These are phyloP conservation scores for Gastrophysa polygoni DNA, from an alignment of 2,888 invertebrate genomes.

Conservation along the genomic window DNA sequence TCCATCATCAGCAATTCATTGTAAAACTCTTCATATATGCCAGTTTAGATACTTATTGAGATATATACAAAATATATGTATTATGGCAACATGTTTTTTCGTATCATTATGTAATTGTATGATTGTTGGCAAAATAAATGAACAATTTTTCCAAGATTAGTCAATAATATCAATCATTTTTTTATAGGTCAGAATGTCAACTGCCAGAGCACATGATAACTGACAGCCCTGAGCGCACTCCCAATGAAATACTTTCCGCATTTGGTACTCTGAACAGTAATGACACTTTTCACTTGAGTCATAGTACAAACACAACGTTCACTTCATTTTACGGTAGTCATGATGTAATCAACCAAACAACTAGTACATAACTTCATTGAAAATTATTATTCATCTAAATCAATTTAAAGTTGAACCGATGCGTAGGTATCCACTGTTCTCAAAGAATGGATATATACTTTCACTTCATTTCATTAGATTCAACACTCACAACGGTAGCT, in stretches of 20 bases:
- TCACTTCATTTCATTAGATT: too few species aligned
- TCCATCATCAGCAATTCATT: too few species aligned
- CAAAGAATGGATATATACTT: too few species aligned
- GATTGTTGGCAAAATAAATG: too few species aligned
- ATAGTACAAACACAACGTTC: conserved; percentile 63
- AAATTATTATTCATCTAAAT: neutral
- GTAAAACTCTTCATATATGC: too few species aligned
- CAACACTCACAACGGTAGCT: too few species aligned
- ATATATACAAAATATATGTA: too few species aligned
- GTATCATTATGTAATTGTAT: too few species aligned
- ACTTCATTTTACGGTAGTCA: conserved; percentile 64
- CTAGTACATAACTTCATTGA: conserved; percentile 40
- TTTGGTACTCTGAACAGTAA: conserved; percentile 59
- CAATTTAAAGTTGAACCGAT: too few species aligned
- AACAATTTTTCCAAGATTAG: neutral
- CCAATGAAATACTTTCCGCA: conserved; percentile 55
- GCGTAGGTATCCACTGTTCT: too few species aligned
- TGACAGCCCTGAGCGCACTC: conserved; percentile 52
- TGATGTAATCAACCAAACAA: conserved; percentile 51
- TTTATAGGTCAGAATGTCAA: conserved; percentile 50
- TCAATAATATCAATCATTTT: neutral
- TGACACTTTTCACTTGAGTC: conserved; percentile 59
- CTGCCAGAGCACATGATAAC: conserved; percentile 54
- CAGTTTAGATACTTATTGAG: too few species aligned
- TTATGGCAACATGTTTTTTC: too few species aligned